These are phyloP conservation scores for Sminthopsis crassicaudata DNA, from an alignment of 2,113 vertebrate genomes.

Conservation along the genomic window DNA sequence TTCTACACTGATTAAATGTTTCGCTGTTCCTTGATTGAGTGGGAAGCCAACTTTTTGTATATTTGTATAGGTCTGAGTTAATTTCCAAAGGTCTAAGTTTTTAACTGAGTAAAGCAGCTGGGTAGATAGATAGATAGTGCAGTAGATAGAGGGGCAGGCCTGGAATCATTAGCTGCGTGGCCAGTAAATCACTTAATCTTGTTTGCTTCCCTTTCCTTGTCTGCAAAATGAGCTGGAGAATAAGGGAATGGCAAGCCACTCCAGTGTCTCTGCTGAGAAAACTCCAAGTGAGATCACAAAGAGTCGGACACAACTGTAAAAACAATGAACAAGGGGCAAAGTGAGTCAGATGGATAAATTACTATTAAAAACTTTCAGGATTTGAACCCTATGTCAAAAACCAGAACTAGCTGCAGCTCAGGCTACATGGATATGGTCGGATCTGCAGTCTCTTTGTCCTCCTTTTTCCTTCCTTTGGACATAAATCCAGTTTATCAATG, in stretches of 20 bases:
- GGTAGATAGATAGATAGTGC: not conserved
- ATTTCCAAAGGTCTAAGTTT: not conserved
- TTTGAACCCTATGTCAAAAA: not conserved
- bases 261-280: not conserved
- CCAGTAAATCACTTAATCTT: not conserved
- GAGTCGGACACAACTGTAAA: not conserved
- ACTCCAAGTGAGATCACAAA: not conserved
- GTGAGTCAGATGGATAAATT: not conserved
- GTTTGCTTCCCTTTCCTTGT: not conserved
- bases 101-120: not conserved
- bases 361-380: not conserved
- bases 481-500: not conserved
- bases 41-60: not conserved
- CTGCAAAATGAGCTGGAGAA: not conserved
- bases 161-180: not conserved
- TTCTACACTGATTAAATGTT: not conserved
- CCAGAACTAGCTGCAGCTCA: too few species aligned
- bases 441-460: not conserved
- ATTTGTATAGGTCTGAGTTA: not conserved
- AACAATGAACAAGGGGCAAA: not conserved
- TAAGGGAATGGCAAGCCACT: not conserved
- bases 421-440: too few species aligned
- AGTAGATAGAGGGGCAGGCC: not conserved
- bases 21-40: not conserved
- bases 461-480: not conserved